phyloP scores from a whole-genome alignment of 2,797 vertebrate genomes.

The Chrysocyon brachyurus region DNA sequence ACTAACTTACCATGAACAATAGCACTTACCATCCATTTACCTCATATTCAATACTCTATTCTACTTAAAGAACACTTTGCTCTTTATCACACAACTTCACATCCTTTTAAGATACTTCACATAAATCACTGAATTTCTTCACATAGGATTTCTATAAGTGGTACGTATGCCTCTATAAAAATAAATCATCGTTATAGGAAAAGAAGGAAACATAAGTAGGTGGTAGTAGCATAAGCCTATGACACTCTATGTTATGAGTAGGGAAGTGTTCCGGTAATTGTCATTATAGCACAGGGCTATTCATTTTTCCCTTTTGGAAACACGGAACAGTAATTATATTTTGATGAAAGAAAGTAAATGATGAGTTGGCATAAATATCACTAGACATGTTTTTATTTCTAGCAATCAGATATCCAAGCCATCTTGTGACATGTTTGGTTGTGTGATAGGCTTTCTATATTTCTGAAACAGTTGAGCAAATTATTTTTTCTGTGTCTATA shows the following conservation, averaged over 20 bases:
- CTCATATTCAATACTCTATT: background rate
- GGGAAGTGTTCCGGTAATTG: background rate
- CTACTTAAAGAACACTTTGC: background rate
- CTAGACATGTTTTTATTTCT: background rate
- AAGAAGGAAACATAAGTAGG: background rate
- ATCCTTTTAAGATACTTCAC: background rate
- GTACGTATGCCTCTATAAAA: background rate
- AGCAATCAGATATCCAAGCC: background rate
- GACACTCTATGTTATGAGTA: background rate
- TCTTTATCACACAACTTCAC: background rate
- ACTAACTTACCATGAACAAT: slow-evolving; percentile 10
- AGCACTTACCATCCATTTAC: background rate
- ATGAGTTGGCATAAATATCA: background rate
- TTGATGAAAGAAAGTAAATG: background rate
- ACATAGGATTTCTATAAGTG: background rate
- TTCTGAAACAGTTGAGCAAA: background rate
- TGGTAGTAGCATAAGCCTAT: background rate
- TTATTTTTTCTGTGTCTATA: background rate
- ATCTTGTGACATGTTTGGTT: background rate
- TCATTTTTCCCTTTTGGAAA: background rate
- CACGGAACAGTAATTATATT: background rate
- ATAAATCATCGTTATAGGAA: background rate
- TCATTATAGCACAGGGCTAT: background rate
- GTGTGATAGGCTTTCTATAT: background rate
- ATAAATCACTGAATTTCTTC: background rate